phyloP scores from a whole-genome alignment of 2,888 invertebrate genomes.

The Leptinotarsa haldemani region DNA sequence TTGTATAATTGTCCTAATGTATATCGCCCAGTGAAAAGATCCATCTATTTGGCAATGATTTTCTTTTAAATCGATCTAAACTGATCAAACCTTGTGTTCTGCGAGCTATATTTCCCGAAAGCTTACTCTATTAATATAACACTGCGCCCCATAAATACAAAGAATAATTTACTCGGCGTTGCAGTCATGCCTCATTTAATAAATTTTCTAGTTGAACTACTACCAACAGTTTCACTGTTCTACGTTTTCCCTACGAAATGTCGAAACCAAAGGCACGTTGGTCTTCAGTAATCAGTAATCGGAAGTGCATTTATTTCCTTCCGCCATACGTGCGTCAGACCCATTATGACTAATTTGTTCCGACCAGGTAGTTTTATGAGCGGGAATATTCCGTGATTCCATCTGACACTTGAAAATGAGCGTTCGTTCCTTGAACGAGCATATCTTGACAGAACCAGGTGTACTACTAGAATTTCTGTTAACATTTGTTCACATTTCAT shows the following conservation, averaged over 20 bases:
- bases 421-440: conserved; percentile 33
- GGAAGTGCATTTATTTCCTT: conserved; percentile 37
- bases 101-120: too few species aligned
- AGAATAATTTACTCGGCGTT: not conserved
- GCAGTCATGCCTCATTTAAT: not conserved
- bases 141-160: not conserved
- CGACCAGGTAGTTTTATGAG: conserved; percentile 29
- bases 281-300: conserved; percentile 17
- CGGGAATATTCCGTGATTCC: conserved; percentile 37
- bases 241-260: not conserved
- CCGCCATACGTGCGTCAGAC: conserved; percentile 32
- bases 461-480: not conserved
- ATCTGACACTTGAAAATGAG: conserved; percentile 36
- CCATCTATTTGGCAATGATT: too few species aligned
- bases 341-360: conserved; percentile 39
- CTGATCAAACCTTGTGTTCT: too few species aligned
- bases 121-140: too few species aligned
- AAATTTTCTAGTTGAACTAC: not conserved
- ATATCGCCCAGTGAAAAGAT: too few species aligned
- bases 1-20: too few species aligned
- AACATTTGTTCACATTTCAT: too few species aligned
- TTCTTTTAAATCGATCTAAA: too few species aligned
- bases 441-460: not conserved
- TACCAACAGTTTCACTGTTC: not conserved
- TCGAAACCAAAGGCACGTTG: not conserved